phyloP scores from a whole-genome alignment of 2,797 vertebrate genomes.

The Sebastiscus albofasciatus region DNA sequence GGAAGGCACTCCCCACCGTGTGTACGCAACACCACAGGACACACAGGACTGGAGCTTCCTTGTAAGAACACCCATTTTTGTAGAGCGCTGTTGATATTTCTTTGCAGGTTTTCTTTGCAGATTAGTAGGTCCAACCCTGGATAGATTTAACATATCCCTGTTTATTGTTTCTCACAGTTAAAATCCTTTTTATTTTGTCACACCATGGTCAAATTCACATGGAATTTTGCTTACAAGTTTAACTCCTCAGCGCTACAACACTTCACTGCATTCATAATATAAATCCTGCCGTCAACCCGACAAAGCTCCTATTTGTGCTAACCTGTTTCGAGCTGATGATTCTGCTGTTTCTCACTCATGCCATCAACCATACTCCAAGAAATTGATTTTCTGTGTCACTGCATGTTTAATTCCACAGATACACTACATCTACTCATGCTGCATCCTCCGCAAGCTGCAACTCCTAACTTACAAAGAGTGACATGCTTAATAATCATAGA shows the following conservation, averaged over 20 bases:
- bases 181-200: background rate
- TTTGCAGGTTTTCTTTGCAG: background rate
- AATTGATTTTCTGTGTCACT: slow-evolving; percentile 44
- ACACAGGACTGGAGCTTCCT: slow-evolving; percentile 93
- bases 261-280: slow-evolving; percentile 1
- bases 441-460: slow-evolving; percentile 49
- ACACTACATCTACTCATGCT: slow-evolving; percentile 47
- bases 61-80: slow-evolving; percentile 83
- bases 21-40: slow-evolving; percentile 92
- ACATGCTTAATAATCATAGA: slow-evolving; percentile 18
- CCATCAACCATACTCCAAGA: slow-evolving; percentile 51
- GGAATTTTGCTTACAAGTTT: background rate
- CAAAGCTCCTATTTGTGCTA: slow-evolving; percentile 28
- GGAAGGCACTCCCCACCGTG: slow-evolving; percentile 95
- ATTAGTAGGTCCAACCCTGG: slow-evolving; percentile 1
- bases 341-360: slow-evolving; percentile 54
- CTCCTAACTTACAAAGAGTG: slow-evolving; percentile 38
- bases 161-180: slow-evolving; percentile 13
- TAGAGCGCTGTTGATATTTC: background rate
- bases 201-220: background rate
- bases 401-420: slow-evolving; percentile 60
- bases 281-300: background rate
- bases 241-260: background rate
- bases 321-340: slow-evolving; percentile 29
- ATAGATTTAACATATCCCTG: background rate